A percentile compares a stretch with the other conserved stretches of the same genome.
Conservation (phyloP, 1,140 invertebrate species). For the Oncopodura yosiiana region DNA sequence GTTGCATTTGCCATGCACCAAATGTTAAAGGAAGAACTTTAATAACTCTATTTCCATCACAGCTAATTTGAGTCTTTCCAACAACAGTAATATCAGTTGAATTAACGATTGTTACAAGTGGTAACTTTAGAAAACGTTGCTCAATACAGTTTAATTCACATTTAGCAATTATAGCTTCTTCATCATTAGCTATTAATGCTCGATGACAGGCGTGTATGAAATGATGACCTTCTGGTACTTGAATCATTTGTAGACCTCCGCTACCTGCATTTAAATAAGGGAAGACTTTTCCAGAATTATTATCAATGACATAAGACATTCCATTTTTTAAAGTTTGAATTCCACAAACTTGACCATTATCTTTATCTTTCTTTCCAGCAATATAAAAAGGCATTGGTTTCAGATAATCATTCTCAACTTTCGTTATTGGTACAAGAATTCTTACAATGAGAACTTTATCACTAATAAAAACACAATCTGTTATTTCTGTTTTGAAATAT, state of each 20-base stretch:
- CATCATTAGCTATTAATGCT: background rate
- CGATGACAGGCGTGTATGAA: too few relatives aligned
- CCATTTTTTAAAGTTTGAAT: background rate
- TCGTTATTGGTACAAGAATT: background rate
- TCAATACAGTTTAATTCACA: too few relatives aligned
- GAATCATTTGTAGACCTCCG: background rate
- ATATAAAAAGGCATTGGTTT: background rate
- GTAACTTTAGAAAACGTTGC: too few relatives aligned
- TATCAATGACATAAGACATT: background rate
- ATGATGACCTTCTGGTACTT: too few relatives aligned
- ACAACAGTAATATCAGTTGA: background rate
- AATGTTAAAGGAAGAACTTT: background rate
- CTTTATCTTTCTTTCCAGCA: background rate
- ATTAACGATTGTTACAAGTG: too few relatives aligned
- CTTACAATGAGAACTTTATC: background rate
- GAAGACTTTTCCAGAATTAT: background rate
- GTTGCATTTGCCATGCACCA: background rate
- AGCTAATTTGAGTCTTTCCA: background rate
- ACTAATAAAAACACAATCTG: slow-evolving; percentile 1
- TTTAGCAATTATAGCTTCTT: background rate
- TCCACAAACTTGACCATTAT: slow-evolving; percentile 1
- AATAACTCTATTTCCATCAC: background rate
- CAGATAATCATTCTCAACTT: background rate
- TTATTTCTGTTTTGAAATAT: slow-evolving; percentile 5
- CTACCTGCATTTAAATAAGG: background rate